Base-by-base conservation (phyloP, 2,113 vertebrate species). In the Ochotona princeps region DNA sequence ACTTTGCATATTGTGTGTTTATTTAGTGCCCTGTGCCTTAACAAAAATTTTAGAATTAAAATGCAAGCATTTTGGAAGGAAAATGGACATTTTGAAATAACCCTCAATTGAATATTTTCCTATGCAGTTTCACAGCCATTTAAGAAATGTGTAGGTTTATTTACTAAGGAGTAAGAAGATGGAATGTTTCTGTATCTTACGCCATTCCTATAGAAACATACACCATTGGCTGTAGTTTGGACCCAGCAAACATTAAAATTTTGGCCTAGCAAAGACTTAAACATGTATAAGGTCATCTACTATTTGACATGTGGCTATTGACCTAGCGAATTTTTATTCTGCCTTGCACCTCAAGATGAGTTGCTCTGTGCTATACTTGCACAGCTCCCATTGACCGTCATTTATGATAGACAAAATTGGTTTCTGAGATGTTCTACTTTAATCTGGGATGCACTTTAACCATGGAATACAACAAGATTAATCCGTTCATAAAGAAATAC, bases 41-140 rank as follows among this genome's bases (percentile, higher is more conserved):
- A 49, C 38, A 88, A 10, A 3, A 1, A 94, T 63, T 95, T 92
- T 72, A 32, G 35, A 87, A 81, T 86, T 88, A 91, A 86, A 88
- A 88, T 35, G 38, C 76, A 72, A 94, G 23, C 23, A n/a, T 73
- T 1, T 74, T 79, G 5, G n/a, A 25, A 13, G 17, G 49, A 91
- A 89, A 90, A 83, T 35, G 13, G 21, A 66, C n/a, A 57, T 14
- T 76, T 44, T 91, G 38, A 92, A 65, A 28, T 80, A 57, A 67
- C 11, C 5, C 6, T n/a, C n/a, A 4, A 15, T 2, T n/a, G 25
- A 47, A 18, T 15, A 2, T 74, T 75, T 82, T 67, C 32, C n/a
- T 66, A 9, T 25, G n/a, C 5, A 76, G 38, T 75, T 30, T n/a
- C 49, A 49, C 2, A 44, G 5, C 35, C 57, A 35, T 60, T 92